A percentile compares a stretch with the other conserved stretches of the same genome.
Conservation (phyloP, 1,140 invertebrate species). For the Microvelia longipes region DNA sequence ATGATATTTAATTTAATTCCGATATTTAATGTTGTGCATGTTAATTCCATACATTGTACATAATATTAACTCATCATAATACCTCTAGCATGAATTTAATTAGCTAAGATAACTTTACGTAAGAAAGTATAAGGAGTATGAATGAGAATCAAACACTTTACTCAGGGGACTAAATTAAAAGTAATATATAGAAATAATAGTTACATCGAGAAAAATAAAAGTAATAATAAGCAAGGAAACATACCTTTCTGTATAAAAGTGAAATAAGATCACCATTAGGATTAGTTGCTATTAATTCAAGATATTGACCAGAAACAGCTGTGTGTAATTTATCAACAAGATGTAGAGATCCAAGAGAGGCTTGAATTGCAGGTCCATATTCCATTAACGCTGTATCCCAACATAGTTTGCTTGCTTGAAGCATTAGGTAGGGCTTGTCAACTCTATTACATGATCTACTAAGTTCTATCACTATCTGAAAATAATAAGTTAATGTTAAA, state of each 20-base stretch:
- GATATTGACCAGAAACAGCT: slow-evolving; percentile 51
- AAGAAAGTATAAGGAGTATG: too few relatives aligned
- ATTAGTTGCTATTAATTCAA: slow-evolving; percentile 53
- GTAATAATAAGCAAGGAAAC: too few relatives aligned
- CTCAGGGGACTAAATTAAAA: too few relatives aligned
- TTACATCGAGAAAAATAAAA: too few relatives aligned
- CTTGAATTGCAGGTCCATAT: slow-evolving; percentile 60
- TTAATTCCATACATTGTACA: too few relatives aligned
- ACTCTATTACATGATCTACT: slow-evolving; percentile 44
- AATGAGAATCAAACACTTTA: too few relatives aligned
- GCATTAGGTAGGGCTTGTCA: slow-evolving; percentile 59
- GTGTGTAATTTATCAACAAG: slow-evolving; percentile 68
- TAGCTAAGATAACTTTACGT: too few relatives aligned
- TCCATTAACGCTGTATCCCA: slow-evolving; percentile 60
- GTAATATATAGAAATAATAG: too few relatives aligned
- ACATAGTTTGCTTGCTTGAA: slow-evolving; percentile 50
- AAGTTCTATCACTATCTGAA: slow-evolving; percentile 34
- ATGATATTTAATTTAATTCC: too few relatives aligned
- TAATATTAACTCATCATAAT: too few relatives aligned
- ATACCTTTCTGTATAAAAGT: slow-evolving; percentile 58
- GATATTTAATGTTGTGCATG: too few relatives aligned
- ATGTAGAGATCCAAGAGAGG: slow-evolving; percentile 50
- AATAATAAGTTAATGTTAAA: background rate
- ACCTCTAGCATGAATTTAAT: too few relatives aligned
- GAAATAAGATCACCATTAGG: slow-evolving; percentile 45